Evolutionary conservation across 2,797 vertebrate genomes (phyloP), one percentile per base, ranked within the genome.

Genomic region (Alauda arvensis): DNA sequence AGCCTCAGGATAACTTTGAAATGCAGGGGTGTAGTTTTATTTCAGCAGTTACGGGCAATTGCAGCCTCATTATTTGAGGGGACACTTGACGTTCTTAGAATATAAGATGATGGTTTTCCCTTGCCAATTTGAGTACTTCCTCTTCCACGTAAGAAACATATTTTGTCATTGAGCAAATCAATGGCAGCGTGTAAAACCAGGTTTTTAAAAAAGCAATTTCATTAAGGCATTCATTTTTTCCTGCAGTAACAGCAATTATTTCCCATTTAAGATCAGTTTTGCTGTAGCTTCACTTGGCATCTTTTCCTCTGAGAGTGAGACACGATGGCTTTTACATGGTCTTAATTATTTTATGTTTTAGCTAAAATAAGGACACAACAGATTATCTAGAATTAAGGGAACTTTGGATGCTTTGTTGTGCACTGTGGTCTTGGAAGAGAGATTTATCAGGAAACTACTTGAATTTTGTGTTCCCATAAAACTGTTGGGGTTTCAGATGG

Each of bases 1-100:
- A 90, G 63, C 83, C 74, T 74, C 52, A 1, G 87, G 74, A 49
- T 39, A 62, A 67, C 90, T 92, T 72, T 85, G 83, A 88, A 83
- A 83, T 85, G 89, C 82, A 39, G 84, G 19, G 26, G 5, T 0
- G 2, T 8, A 55, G 12, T 42, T 88, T 76, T 24, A 55, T 80
- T 53, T 39, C 37, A n/a, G 85, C 53, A 17, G 25, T 83, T 89
- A 45, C 1, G 2, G 70, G 46, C 29, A 90, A 69, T 75, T 88
- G 55, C 75, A 70, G 70, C 77, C 87, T 76, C 34, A 0, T 43
- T 55, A 42, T 83, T 75, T n/a, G 25, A 52, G 52, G 67, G 61
- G 56, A 18, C n/a, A 34, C 75, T 91, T 88, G 60, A 40, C 48
- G 5, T 74, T 70, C 60, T 63, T 39, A 8, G 16, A 16, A 10